Evolutionary conservation across 2,113 vertebrate species (phyloP).

Genomic region (Phylloscopus whistleri): DNA sequence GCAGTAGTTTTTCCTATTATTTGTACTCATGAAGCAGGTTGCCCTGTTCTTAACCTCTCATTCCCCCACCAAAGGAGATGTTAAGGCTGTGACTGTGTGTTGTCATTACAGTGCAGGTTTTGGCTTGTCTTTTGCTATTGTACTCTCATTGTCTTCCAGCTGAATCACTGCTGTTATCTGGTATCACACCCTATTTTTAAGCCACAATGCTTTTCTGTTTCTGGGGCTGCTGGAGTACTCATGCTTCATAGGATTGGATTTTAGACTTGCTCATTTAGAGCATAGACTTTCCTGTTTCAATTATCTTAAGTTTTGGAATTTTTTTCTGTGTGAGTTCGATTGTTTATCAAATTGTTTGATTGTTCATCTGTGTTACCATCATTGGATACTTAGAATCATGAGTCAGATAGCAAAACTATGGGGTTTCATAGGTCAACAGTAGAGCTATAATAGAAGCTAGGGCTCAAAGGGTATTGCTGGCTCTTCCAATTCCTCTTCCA

Average conservation of each 20-base stretch:
- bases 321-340: neutral
- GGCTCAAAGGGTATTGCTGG: neutral
- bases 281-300: neutral
- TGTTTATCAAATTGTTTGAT: neutral
- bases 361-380: neutral
- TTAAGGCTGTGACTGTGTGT: conserved; percentile 20
- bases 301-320: neutral
- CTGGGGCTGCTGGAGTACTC: neutral
- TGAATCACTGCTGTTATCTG: conserved; percentile 61
- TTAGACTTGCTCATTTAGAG: neutral
- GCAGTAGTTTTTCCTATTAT: neutral
- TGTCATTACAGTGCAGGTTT: conserved; percentile 48
- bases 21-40: neutral
- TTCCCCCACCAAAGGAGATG: neutral
- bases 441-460: neutral
- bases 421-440: neutral
- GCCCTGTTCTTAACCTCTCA: conserved; percentile 56
- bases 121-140: conserved; percentile 48
- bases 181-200: conserved; percentile 61
- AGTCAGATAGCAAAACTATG: neutral
- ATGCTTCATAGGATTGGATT: neutral
- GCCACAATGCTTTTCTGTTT: conserved; percentile 21
- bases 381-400: neutral
- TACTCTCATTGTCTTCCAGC: conserved; percentile 21
- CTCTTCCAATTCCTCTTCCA: neutral